Base-by-base conservation (phyloP, 2,888 invertebrate species). In the Plebejus melissa region DNA sequence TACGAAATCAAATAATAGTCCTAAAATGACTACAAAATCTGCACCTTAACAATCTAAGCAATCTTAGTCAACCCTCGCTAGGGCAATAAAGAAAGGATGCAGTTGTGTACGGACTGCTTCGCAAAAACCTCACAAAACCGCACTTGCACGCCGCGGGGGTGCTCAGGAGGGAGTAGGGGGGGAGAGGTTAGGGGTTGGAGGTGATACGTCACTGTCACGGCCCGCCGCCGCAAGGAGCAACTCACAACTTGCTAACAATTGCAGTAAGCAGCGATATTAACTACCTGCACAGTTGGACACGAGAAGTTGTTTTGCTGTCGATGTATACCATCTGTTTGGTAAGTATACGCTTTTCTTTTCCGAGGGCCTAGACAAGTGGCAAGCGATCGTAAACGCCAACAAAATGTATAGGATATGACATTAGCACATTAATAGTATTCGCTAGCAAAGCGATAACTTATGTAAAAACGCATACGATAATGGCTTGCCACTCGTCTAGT, bases 141-240 rank as follows among this genome's bases (percentile, higher is more conserved):
- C 69, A 32, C 11, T 36, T 32, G 28, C 65, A 69, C 69, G 36
- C 36, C 69, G 69, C 69, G 69, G 13, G 32, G 36, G 36, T 13
- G 11, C 58, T 41, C 9, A 46, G 46, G 11, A 9, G 57, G n/a
- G 54, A 16, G 54, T n/a, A 57, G 6, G 22, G 38, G 38, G 4
- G 41, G 0, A 46, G 0, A 9, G 9, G 46, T 3, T 2, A 11
- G 9, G 46, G 46, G 46, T 46, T 46, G 46, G 58, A 22, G 58
- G 58, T 58, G n/a, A 69, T 69, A 13, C 69, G 36, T 69, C 69
- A 69, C 16, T 69, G 69, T 69, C 69, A 69, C 69, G 28, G 69
- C 5, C 13, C 5, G 36, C 13, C 5, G 58, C n/a, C n/a, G 7
- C 58, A 7, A 58, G 58, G 58, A 58, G n/a, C 58, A 58, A 58